Base-by-base conservation (phyloP, 1,140 invertebrate species). In the Acromyrmex echinatior region DNA sequence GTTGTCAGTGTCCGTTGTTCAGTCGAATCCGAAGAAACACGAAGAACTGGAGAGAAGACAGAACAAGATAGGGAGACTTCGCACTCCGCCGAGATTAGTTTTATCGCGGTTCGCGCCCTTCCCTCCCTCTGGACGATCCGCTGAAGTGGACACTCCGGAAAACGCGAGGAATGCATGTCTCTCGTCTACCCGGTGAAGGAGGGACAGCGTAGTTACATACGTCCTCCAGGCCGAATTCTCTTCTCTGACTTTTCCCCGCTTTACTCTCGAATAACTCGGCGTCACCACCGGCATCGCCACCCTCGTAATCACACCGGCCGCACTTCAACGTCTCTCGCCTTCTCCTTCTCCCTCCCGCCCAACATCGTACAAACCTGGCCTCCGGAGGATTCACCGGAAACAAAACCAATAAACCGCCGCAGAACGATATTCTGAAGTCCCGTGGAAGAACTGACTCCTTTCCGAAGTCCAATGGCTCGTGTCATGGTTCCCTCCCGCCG, bases 341-440 rank as follows among this genome's bases (percentile, higher is more conserved):
- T 66, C 25, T 35, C 62, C 21, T 39, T 45, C 60, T n/a, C 56
- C 35, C 9, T 31, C 3, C n/a, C 49, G 49, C 31, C 5, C 45
- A 21, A 21, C 73, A 16, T 56, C 51, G 49, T 28, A 14, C 53
- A 39, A 56, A 49, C 12, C 51, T 45, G 62, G 49, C 68, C 21
- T 68, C 7, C 60, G 70, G 60, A 51, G 65, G 76, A 80, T 90
- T 60, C 71, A 70, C 56, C 16, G 53, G 77, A 91, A 89, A 91
- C 89, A 71, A 94, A 95, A 94, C 92, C 93, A 95, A 95, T 95
- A 95, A 95, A 94, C 90, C 87, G 79, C 78, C 82, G 70, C 73
- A 21, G 80, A 53, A 87, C 80, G 92, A 92, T 91, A 92, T 92
- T 88, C 86, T 74, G 49, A 90, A 87, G 86, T 84, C 81, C 86